Base-by-base conservation (phyloP, 2,888 invertebrate species). In the Macaria liturata region DNA sequence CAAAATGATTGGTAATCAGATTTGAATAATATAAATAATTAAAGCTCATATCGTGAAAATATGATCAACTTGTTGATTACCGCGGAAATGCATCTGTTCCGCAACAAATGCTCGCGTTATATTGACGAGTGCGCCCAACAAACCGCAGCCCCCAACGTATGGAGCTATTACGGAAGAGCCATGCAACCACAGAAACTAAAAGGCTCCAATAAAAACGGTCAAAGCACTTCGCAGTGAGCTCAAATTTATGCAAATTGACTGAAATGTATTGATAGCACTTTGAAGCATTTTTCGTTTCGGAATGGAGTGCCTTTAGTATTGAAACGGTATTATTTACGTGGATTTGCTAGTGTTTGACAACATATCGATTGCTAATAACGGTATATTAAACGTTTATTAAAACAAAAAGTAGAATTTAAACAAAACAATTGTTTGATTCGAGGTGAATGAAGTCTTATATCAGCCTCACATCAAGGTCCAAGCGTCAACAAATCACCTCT, bases 231-330 rank as follows among this genome's bases (percentile, higher is more conserved):
- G 72, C 76, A 80, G 70, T 77, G 71, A 71, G 75, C 78, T 71
- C 75, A 84, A 83, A 83, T 83, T 75, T 82, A 86, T 84, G 80
- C 82, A 85, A 83, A 86, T 86, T 83, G 79, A 82, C 83, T 80
- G 76, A 84, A 84, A 82, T 77, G 71, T 81, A 84, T 86, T 80
- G 83, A 84, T 81, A 82, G 81, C 80, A 79, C 81, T 84, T 82
- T 78, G 70, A 75, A 84, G 85, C 80, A 80, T 83, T 85, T 84
- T 80, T 67, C 70, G 70, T 72, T 77, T 74, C 67, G 75, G 75
- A 80, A 69, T 70, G 70, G 69, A 74, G 71, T 70, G 67, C 67
- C 62, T 72, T 65, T 51, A 45, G 46, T 43, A 47, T 55, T 63
- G 58, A 50, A 50, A 50, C 48, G 45, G 54, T 40, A 56, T 49